These are phyloP conservation scores for Saccostrea glomerata DNA, from an alignment of 1,140 invertebrate species.

Conservation along the genomic window DNA sequence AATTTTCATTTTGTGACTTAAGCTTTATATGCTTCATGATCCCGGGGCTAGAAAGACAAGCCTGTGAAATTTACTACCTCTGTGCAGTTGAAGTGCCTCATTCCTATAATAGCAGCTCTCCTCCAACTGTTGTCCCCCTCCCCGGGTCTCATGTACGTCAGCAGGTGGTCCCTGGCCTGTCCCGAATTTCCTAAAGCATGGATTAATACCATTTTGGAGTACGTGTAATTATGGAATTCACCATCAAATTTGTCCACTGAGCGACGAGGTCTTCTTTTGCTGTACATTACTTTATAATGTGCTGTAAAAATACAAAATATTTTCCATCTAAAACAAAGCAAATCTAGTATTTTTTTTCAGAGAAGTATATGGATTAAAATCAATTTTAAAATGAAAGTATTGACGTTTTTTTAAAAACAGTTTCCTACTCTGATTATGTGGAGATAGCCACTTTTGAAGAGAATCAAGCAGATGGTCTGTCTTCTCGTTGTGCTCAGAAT, in stretches of 20 bases:
- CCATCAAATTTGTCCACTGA: slow-evolving; percentile 35
- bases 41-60: too few relatives aligned
- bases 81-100: background rate
- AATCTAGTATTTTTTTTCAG: too few relatives aligned
- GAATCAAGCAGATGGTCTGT: background rate
- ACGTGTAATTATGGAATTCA: background rate
- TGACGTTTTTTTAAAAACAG: too few relatives aligned
- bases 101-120: slow-evolving; percentile 8
- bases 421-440: slow-evolving; percentile 4
- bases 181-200: slow-evolving; percentile 38
- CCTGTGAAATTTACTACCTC: background rate
- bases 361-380: too few relatives aligned
- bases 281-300: background rate
- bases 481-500: background rate
- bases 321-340: too few relatives aligned
- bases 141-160: slow-evolving; percentile 31
- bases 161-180: background rate
- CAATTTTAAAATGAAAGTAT: too few relatives aligned
- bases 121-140: slow-evolving; percentile 21
- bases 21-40: too few relatives aligned
- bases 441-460: background rate
- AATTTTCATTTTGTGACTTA: too few relatives aligned
- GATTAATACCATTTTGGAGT: slow-evolving; percentile 34
- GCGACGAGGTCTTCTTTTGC: background rate
- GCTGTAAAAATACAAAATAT: background rate